phyloP scores from a whole-genome alignment of 1,140 invertebrate species.

The Bathynomus jamesi region DNA sequence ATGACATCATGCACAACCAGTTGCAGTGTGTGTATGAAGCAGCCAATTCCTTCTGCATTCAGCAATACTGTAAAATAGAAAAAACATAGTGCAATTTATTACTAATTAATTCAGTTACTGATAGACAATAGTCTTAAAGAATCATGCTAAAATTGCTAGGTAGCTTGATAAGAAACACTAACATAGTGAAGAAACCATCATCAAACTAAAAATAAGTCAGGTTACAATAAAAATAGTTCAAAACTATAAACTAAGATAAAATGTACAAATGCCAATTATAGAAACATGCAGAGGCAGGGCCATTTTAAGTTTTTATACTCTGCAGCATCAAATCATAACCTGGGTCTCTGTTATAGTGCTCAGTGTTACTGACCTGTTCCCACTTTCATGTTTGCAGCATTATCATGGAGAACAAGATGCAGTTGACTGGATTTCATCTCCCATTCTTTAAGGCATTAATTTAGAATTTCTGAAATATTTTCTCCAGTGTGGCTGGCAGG shows the following conservation, averaged over 20 bases:
- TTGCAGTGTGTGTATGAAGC: neutral
- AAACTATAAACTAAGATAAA: neutral
- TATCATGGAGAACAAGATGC: neutral
- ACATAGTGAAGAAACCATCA: neutral
- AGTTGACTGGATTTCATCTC: neutral
- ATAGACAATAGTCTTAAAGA: no score
- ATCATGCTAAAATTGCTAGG: no score
- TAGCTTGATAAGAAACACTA: neutral
- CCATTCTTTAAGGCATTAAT: neutral
- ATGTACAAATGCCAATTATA: no score
- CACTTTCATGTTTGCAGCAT: neutral
- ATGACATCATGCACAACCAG: neutral
- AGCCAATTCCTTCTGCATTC: neutral
- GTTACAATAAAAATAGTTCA: neutral
- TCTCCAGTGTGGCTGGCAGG: neutral
- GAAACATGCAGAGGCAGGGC: no score
- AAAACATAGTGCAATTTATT: no score
- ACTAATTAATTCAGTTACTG: no score
- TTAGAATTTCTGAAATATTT: neutral
- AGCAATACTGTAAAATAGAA: neutral
- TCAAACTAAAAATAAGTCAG: neutral
- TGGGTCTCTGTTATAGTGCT: no score
- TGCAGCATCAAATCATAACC: no score
- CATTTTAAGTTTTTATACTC: no score
- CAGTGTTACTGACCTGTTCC: neutral